phyloP scores from a whole-genome alignment of 2,888 invertebrate genomes.

The Euplagia quadripunctaria region DNA sequence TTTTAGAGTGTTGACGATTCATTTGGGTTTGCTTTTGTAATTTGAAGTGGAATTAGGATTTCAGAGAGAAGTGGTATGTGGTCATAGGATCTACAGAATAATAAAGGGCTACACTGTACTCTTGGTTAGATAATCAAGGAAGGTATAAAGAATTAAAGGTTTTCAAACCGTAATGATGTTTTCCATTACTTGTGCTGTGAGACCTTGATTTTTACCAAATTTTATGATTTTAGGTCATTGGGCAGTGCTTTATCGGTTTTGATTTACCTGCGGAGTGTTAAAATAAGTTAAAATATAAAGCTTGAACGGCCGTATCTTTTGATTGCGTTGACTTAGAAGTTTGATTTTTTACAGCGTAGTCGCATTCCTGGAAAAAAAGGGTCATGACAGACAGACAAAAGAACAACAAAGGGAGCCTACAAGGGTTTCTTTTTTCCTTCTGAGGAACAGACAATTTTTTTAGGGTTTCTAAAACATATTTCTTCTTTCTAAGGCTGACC shows the following conservation, averaged over 20 bases:
- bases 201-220: no score
- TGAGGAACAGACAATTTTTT: no score
- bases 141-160: not conserved
- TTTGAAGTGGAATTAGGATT: constrained; percentile 6
- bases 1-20: constrained; percentile 60
- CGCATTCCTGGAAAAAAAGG: no score
- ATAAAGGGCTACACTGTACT: not conserved
- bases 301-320: not conserved
- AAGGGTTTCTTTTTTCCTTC: no score
- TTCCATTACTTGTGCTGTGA: no score
- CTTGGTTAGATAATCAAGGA: not conserved
- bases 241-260: no score
- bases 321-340: no score
- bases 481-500: not conserved
- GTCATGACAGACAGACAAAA: no score
- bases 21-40: constrained; percentile 36
- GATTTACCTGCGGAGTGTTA: no score
- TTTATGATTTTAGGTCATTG: no score
- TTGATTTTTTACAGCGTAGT: no score
- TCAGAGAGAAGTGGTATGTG: not conserved
- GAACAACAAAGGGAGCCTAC: no score
- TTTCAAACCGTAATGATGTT: not conserved
- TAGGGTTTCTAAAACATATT: not conserved
- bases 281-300: not conserved
- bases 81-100: not conserved